phyloP scores from a whole-genome alignment of 2,113 vertebrate species.

The Poeciliopsis occidentalis region DNA sequence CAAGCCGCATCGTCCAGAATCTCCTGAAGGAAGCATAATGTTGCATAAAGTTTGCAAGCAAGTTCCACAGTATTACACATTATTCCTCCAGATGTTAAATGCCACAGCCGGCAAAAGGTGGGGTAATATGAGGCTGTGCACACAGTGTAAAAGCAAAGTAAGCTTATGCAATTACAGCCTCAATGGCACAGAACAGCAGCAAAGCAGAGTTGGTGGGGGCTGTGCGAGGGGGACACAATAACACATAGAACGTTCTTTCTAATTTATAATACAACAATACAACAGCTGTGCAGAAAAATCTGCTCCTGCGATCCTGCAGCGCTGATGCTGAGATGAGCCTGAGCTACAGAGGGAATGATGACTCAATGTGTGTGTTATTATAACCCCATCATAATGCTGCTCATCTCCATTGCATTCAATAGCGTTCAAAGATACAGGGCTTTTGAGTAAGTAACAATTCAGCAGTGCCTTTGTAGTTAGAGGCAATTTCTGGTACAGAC shows the following conservation, averaged over 20 bases:
- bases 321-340: background rate
- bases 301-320: conserved; percentile 9
- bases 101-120: conserved; percentile 31
- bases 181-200: conserved; percentile 38
- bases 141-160: conserved; percentile 40
- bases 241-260: conserved; percentile 29
- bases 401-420: background rate
- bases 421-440: background rate
- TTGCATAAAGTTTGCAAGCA: conserved; percentile 35
- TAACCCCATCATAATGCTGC: background rate
- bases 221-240: conserved; percentile 29
- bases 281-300: conserved; percentile 38
- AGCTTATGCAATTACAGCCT: conserved; percentile 43
- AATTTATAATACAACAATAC: conserved; percentile 45
- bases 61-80: conserved; percentile 38
- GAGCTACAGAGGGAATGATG: conserved; percentile 24
- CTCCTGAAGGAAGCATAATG: conserved; percentile 43
- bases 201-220: conserved; percentile 16
- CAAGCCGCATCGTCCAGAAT: conserved; percentile 18
- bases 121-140: conserved; percentile 38
- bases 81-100: conserved; percentile 50
- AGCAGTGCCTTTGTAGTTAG: background rate
- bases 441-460: background rate
- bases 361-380: background rate
- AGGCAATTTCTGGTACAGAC: background rate